Conservation (phyloP, 53 echinoderm and acorn worm genomes). For the Luidia sarsii region DNA sequence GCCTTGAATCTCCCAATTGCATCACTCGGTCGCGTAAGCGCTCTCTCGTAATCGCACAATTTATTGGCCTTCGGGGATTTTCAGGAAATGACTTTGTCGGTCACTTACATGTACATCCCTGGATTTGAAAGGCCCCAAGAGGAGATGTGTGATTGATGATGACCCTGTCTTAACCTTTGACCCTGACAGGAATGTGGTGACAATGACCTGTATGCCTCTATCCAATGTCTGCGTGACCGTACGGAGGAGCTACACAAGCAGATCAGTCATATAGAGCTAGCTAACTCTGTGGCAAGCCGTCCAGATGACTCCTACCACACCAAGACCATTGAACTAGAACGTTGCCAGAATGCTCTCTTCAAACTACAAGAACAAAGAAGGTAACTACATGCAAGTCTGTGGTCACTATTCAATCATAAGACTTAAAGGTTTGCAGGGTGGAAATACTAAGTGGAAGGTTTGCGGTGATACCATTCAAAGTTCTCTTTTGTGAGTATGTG, state of each 20-base stretch:
- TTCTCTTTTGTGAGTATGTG: no score
- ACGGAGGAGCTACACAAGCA: conserved; percentile 74
- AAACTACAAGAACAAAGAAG: conserved; percentile 78
- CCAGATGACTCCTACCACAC: conserved; percentile 34
- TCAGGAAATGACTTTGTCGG: no score
- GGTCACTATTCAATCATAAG: no score
- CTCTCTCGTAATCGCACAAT: no score
- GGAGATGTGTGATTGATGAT: background rate
- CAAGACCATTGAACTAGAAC: conserved; percentile 72
- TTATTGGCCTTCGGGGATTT: no score
- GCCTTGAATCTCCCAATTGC: no score
- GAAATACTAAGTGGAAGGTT: no score
- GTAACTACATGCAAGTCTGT: no score
- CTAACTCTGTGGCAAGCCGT: background rate
- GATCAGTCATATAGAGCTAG: conserved; percentile 33
- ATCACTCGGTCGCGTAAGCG: no score
- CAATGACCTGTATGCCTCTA: conserved; percentile 91
- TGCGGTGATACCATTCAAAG: no score
- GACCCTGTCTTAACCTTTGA: conserved; percentile 1
- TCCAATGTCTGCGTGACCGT: conserved; percentile 78
- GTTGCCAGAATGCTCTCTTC: conserved; percentile 81
- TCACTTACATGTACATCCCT: no score
- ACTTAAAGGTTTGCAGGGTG: no score
- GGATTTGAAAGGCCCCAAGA: background rate
- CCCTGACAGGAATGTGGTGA: conserved; percentile 84